Conservation (phyloP, 2,888 invertebrate species). For the Torymus auratus region DNA sequence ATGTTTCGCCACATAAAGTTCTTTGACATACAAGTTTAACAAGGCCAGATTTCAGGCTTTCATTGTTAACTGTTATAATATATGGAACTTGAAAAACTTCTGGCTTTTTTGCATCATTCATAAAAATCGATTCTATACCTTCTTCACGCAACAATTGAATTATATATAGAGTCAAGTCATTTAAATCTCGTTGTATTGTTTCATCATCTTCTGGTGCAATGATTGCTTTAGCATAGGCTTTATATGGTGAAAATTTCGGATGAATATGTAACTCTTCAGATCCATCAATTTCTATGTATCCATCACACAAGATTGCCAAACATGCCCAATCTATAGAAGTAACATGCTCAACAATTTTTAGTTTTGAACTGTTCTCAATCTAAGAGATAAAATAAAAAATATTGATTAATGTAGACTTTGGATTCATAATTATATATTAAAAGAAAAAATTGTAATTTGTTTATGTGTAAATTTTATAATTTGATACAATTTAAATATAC, state of each 20-base stretch:
- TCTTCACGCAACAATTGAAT: conserved; percentile 78
- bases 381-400: conserved; percentile 61
- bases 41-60: conserved; percentile 85
- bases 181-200: conserved; percentile 75
- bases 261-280: conserved; percentile 81
- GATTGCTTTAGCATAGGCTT: conserved; percentile 81
- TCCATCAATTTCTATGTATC: conserved; percentile 64
- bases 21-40: conserved; percentile 79
- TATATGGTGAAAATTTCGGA: conserved; percentile 86
- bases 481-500: not conserved
- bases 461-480: too few relatives aligned
- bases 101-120: conserved; percentile 66
- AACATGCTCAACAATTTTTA: conserved; percentile 69
- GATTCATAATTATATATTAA: not conserved
- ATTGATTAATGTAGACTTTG: conserved; percentile 24
- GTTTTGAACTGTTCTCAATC: conserved; percentile 58
- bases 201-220: conserved; percentile 74
- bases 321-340: conserved; percentile 73
- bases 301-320: conserved; percentile 71
- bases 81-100: conserved; percentile 81
- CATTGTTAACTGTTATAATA: conserved; percentile 83
- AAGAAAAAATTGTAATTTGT: not conserved
- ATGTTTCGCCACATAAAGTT: conserved; percentile 75
- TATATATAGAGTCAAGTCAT: conserved; percentile 79
- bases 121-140: conserved; percentile 69